A percentile compares a stretch with the other conserved stretches of the same genome.
phyloP scores from a whole-genome alignment of 1,140 invertebrate species.

The Drosophila nannoptera region DNA sequence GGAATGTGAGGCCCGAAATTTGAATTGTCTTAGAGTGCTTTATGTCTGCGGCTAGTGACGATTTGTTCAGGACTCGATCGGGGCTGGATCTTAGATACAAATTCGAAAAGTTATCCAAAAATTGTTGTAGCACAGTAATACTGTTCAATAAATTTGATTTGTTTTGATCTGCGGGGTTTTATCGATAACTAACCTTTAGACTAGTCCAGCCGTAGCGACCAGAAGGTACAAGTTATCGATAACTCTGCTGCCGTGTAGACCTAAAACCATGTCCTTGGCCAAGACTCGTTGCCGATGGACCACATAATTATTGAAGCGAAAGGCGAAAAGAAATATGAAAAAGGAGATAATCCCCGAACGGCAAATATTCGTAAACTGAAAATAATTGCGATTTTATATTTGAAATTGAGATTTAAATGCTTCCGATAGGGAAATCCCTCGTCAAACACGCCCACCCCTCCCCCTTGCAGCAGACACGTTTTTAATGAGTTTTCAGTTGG shows the following conservation, averaged over 20 bases:
- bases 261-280: not conserved
- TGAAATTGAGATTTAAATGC: conserved; percentile 40
- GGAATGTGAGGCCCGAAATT: conserved; percentile 12
- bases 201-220: not conserved
- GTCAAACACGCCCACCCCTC: conserved; percentile 23
- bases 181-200: not conserved
- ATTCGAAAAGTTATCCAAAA: conserved; percentile 15
- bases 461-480: not conserved
- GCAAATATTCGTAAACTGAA: conserved; percentile 28
- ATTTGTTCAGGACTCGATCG: too few relatives aligned
- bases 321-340: not conserved
- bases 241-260: not conserved
- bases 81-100: not conserved
- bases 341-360: not conserved
- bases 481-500: conserved; percentile 10
- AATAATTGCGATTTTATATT: conserved; percentile 40
- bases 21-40: conserved; percentile 12
- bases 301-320: conserved; percentile 11
- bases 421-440: conserved; percentile 29
- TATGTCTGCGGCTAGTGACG: too few relatives aligned
- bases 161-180: not conserved
- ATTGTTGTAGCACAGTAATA: not conserved
- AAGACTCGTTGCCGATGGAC: conserved; percentile 20
- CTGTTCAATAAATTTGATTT: not conserved
- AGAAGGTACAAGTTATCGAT: not conserved